A percentile compares a stretch with the other conserved stretches of the same genome.
Conservation (phyloP, 2,113 vertebrate genomes). For the Oxygymnocypris stewartii region DNA sequence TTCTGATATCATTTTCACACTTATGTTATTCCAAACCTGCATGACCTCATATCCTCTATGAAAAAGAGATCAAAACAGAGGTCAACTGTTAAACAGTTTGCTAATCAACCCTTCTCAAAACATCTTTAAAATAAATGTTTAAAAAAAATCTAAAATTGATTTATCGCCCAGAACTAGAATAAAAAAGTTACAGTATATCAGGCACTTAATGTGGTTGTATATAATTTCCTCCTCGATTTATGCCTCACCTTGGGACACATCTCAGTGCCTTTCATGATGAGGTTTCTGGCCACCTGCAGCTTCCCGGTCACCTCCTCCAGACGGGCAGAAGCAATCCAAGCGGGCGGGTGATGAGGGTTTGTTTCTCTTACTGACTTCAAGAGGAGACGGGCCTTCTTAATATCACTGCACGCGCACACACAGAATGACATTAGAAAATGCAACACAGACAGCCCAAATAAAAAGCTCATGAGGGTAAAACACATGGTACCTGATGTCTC, state of each 20-base stretch:
- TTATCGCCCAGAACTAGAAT: too few species aligned
- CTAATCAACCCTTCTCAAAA: too few species aligned
- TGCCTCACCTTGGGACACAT: slow-evolving; percentile 96
- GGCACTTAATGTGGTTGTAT: background rate
- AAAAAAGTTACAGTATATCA: background rate
- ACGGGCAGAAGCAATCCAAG: slow-evolving; percentile 97
- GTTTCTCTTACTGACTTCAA: slow-evolving; percentile 97
- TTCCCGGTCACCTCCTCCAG: slow-evolving; percentile 97
- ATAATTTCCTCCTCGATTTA: background rate
- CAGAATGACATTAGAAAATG: background rate
- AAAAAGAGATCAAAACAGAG: background rate
- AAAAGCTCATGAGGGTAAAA: background rate
- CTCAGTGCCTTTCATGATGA: slow-evolving; percentile 99
- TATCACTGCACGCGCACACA: slow-evolving; percentile 79
- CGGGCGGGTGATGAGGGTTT: slow-evolving; percentile 95
- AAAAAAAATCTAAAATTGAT: too few species aligned
- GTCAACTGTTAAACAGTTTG: too few species aligned
- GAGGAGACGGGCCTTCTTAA: slow-evolving; percentile 95
- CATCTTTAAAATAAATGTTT: background rate
- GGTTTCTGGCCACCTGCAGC: slow-evolving; percentile 93
- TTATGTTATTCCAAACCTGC: background rate
- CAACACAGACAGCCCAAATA: background rate
- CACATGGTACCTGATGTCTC: slow-evolving; percentile 89
- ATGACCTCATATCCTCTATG: background rate
- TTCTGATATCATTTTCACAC: background rate